A percentile compares a stretch with the other conserved stretches of the same genome.
Evolutionary conservation across 2,888 invertebrate genomes (phyloP).

Genomic region (Lepidochitona cinerea): DNA sequence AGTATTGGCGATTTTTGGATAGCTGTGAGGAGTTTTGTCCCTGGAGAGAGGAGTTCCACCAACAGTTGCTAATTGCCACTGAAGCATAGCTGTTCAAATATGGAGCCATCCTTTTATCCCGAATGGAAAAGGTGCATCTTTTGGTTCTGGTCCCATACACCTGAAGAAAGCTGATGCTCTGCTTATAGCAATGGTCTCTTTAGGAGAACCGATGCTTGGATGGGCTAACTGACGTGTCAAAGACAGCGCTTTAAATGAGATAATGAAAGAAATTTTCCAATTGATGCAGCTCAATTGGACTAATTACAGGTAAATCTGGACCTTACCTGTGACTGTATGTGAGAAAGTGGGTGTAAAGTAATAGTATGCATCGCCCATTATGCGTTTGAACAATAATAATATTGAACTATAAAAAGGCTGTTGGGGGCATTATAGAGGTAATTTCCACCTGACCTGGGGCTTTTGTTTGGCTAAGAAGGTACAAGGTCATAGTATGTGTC

Average conservation of each 20-base stretch:
- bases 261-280: not conserved
- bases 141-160: not conserved
- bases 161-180: not conserved
- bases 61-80: not conserved
- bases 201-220: not conserved
- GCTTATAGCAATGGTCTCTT: not conserved
- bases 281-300: no score
- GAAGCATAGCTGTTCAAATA: not conserved
- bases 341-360: no score
- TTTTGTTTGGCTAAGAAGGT: no score
- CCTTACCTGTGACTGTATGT: no score
- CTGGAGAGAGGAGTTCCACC: not conserved
- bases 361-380: no score
- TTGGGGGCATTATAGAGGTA: no score
- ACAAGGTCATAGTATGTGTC: no score
- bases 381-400: no score
- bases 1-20: not conserved
- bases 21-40: not conserved
- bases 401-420: no score
- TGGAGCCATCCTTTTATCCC: not conserved
- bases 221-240: not conserved
- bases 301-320: no score
- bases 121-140: not conserved
- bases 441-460: no score
- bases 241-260: not conserved